Evolutionary conservation across 2,888 invertebrate genomes (phyloP).

Genomic region (Alviniconcha strummeri): DNA sequence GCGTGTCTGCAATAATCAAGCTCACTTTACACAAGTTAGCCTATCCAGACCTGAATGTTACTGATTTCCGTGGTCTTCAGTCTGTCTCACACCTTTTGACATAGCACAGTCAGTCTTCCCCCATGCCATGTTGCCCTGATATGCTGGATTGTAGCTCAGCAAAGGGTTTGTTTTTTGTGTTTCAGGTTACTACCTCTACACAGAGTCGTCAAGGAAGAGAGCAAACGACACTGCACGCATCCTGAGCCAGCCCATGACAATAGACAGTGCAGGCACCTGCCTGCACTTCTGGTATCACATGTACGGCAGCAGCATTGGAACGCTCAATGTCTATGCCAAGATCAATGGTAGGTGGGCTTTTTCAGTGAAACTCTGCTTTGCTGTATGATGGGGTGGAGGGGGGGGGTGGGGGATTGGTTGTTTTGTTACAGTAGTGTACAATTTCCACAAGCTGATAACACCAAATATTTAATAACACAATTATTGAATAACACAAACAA

Average conservation of each 20-base stretch:
- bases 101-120: too few relatives aligned
- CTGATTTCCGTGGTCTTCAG: too few relatives aligned
- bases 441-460: neutral
- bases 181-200: conserved; percentile 68
- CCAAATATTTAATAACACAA: too few relatives aligned
- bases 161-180: too few relatives aligned
- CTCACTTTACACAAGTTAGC: too few relatives aligned
- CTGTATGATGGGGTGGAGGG: neutral
- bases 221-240: conserved; percentile 60
- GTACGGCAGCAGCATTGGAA: conserved; percentile 62
- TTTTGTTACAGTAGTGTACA: neutral
- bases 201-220: conserved; percentile 51
- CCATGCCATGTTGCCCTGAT: too few relatives aligned
- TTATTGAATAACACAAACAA: too few relatives aligned
- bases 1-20: too few relatives aligned
- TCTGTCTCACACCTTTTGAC: too few relatives aligned
- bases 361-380: neutral
- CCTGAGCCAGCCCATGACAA: conserved; percentile 45
- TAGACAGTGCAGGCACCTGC: conserved; percentile 45
- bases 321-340: conserved; percentile 58
- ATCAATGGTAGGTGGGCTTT: conserved; percentile 23
- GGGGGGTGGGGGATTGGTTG: neutral
- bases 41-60: too few relatives aligned
- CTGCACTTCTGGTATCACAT: conserved; percentile 69
- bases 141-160: too few relatives aligned